Conservation (phyloP, 2,113 vertebrate species). For the Zosterops japonicus region DNA sequence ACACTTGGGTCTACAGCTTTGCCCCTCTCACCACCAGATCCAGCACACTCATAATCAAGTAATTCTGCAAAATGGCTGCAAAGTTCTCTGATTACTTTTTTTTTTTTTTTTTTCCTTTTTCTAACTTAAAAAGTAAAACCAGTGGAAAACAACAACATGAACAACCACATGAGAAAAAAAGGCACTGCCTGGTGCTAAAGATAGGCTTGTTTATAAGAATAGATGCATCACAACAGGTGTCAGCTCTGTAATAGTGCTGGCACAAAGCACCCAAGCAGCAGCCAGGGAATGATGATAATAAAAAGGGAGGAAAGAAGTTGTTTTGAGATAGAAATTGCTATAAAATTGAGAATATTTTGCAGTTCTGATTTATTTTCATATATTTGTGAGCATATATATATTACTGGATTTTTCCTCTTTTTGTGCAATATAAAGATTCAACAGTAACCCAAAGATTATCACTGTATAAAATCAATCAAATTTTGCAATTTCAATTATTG, state of each 20-base stretch:
- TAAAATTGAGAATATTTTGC: background rate
- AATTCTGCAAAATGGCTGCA: background rate
- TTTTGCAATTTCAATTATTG: background rate
- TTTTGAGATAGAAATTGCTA: background rate
- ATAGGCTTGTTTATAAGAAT: background rate
- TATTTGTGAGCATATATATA: background rate
- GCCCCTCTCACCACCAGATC: background rate
- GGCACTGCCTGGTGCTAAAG: background rate
- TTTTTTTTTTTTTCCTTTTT: background rate
- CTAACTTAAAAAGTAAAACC: background rate
- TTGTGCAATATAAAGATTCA: background rate
- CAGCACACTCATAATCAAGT: background rate
- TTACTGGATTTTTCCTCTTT: background rate
- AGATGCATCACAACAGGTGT: slow-evolving; percentile 22
- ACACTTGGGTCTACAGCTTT: background rate
- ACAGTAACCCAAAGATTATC: background rate
- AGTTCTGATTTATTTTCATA: background rate
- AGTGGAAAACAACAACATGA: background rate
- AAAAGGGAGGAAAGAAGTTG: background rate
- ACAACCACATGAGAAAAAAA: background rate
- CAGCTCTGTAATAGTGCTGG: background rate
- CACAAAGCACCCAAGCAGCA: background rate
- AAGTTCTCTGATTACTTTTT: background rate
- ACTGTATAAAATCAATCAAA: background rate
- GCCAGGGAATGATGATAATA: background rate